These are phyloP conservation scores for Geophilus truncorum DNA, from an alignment of 2,888 invertebrate species.

Conservation along the genomic window DNA sequence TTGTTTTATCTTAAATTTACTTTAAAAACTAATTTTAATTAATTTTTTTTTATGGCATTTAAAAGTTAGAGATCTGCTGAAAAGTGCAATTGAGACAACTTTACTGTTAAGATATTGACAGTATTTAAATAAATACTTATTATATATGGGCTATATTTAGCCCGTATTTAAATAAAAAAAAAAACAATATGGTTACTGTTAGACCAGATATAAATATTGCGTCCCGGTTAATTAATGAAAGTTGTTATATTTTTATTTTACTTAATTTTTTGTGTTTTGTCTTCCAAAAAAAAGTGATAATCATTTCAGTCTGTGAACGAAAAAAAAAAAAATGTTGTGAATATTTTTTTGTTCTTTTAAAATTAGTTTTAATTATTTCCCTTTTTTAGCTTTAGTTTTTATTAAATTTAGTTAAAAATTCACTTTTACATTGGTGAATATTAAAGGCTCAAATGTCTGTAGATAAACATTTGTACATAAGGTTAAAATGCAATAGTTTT, in stretches of 20 bases:
- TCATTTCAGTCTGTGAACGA: neutral
- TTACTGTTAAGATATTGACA: neutral
- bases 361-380: neutral
- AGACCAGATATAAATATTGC: conserved; percentile 10
- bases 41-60: neutral
- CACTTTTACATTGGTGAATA: neutral
- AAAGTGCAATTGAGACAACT: conserved; percentile 18
- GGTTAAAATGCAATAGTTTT: neutral
- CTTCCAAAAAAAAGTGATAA: neutral
- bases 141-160: neutral
- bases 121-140: conserved; percentile 3
- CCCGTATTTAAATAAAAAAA: neutral
- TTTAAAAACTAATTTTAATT: too few species aligned
- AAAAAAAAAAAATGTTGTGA: neutral
- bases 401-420: neutral
- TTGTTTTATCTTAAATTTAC: too few species aligned
- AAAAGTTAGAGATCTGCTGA: neutral
- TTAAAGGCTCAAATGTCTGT: conserved; percentile 20
- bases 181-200: conserved; percentile 21
- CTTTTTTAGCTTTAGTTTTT: neutral
- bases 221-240: conserved; percentile 8
- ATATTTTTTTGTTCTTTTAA: neutral
- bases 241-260: neutral
- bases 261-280: neutral
- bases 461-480: neutral